phyloP scores from a whole-genome alignment of 1,140 invertebrate genomes.

The Pogonus chalceus region DNA sequence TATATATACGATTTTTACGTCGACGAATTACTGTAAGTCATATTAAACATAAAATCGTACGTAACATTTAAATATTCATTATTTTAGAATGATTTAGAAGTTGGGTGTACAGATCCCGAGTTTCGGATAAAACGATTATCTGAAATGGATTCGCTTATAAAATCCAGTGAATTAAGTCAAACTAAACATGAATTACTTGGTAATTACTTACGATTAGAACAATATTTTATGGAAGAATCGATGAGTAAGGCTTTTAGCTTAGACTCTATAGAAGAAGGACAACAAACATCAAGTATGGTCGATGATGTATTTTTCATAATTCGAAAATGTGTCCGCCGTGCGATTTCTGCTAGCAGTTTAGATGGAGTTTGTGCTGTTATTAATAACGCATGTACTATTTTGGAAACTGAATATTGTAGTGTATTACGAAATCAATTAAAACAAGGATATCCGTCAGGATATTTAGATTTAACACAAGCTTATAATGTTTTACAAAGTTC shows the following conservation, averaged over 20 bases:
- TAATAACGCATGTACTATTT: slow-evolving; percentile 80
- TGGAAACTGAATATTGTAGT: slow-evolving; percentile 79
- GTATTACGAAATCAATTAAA: slow-evolving; percentile 66
- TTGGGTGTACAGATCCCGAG: slow-evolving; percentile 44
- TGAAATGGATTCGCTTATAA: slow-evolving; percentile 59
- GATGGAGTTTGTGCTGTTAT: slow-evolving; percentile 95
- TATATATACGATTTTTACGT: slow-evolving; percentile 84
- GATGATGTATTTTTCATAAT: slow-evolving; percentile 98
- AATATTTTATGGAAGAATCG: slow-evolving; percentile 92
- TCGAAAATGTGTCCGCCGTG: slow-evolving; percentile 87
- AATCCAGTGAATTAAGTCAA: slow-evolving; percentile 66
- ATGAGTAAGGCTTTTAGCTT: slow-evolving; percentile 87
- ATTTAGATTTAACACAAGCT: slow-evolving; percentile 69
- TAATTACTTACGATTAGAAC: slow-evolving; percentile 85
- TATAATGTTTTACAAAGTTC: slow-evolving; percentile 71
- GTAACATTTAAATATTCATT: too few relatives aligned
- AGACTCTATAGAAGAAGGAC: slow-evolving; percentile 61
- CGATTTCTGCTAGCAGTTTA: slow-evolving; percentile 79
- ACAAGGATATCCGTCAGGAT: slow-evolving; percentile 78
- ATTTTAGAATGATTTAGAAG: slow-evolving; percentile 58
- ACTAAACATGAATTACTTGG: slow-evolving; percentile 85
- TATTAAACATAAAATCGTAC: slow-evolving; percentile 1
- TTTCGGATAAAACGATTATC: slow-evolving; percentile 43
- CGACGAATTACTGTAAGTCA: slow-evolving; percentile 61
- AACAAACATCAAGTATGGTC: slow-evolving; percentile 83